phyloP scores from a whole-genome alignment of 2,113 vertebrate species.

The Pogonocichla stellata region DNA sequence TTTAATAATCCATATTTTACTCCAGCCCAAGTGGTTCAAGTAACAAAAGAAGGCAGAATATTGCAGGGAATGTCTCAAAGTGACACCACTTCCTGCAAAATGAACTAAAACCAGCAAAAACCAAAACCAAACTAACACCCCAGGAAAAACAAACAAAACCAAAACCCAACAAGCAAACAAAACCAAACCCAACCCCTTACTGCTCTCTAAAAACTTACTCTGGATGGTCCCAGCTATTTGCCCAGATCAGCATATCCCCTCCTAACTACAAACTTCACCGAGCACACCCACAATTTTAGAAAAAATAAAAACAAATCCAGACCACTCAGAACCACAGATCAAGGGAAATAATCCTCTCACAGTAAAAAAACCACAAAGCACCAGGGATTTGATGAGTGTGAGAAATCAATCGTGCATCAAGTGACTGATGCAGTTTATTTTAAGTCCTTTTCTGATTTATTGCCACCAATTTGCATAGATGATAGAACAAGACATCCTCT shows the following conservation, averaged over 20 bases:
- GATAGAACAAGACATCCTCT: conserved; percentile 47
- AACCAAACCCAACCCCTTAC: neutral
- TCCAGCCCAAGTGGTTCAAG: neutral
- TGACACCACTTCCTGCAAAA: neutral
- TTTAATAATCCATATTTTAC: neutral
- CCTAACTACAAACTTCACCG: neutral
- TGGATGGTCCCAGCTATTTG: neutral
- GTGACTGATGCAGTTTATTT: conserved; percentile 18
- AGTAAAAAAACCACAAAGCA: conserved; percentile 33
- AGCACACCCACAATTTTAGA: neutral
- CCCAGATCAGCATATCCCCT: neutral
- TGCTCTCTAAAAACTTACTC: neutral
- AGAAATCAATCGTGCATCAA: conserved; percentile 44
- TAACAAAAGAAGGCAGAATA: neutral
- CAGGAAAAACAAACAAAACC: neutral
- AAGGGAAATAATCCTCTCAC: conserved; percentile 17
- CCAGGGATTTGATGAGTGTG: conserved; percentile 5
- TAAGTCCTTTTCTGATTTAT: conserved; percentile 62
- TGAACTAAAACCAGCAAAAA: neutral
- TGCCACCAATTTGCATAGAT: conserved; percentile 56
- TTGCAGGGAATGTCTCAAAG: neutral
- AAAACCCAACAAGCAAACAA: neutral
- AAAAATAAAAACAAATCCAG: neutral
- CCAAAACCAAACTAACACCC: neutral
- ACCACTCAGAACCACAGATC: neutral